Conservation (phyloP, 2,113 vertebrate species). For the Perca fluviatilis region DNA sequence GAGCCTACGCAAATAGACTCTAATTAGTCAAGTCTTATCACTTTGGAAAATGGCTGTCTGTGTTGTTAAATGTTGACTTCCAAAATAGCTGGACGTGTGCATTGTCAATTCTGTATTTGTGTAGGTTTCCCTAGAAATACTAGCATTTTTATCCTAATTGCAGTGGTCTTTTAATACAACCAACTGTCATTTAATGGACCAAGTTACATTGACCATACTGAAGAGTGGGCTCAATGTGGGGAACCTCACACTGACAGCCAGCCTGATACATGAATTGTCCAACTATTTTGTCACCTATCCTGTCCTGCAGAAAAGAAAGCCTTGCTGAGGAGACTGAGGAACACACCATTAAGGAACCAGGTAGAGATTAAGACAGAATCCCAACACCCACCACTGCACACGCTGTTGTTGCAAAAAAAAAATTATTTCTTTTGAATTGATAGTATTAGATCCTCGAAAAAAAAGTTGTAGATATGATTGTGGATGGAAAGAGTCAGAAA, state of each 20-base stretch:
- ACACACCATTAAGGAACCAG: slow-evolving; percentile 7
- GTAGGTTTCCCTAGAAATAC: neutral
- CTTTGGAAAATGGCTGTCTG: neutral
- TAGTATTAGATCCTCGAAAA: neutral
- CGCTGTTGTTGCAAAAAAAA: too few species aligned
- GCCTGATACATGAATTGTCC: neutral
- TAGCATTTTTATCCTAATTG: neutral
- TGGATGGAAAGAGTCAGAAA: neutral
- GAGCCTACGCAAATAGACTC: neutral
- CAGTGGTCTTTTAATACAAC: neutral
- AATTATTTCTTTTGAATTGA: neutral
- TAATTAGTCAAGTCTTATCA: neutral
- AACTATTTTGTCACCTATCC: neutral
- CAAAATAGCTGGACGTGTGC: neutral
- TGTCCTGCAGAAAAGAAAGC: slow-evolving; percentile 57
- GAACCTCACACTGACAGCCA: neutral
- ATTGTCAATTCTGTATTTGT: neutral
- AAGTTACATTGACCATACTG: neutral
- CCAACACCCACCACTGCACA: too few species aligned
- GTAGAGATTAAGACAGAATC: slow-evolving; percentile 18
- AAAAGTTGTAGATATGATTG: neutral
- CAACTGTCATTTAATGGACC: neutral
- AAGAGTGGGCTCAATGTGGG: neutral
- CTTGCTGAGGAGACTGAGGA: slow-evolving; percentile 42
- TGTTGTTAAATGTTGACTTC: neutral